Evolutionary conservation across 2,888 invertebrate genomes (phyloP).

Genomic region (Synanthedon vespiformis): DNA sequence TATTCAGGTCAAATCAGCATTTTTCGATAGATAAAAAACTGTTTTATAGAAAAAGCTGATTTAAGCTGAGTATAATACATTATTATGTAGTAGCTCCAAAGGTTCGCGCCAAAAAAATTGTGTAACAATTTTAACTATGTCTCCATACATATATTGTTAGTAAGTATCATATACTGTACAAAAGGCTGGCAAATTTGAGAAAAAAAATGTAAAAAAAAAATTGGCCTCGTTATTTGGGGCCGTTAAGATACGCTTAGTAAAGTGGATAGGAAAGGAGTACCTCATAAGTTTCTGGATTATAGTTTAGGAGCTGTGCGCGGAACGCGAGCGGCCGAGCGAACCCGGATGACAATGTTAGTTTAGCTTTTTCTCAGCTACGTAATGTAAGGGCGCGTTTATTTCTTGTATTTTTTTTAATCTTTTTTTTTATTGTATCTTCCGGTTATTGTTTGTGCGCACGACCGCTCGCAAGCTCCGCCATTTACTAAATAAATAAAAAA

Average conservation of each 20-base stretch:
- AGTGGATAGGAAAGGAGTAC: conserved; percentile 52
- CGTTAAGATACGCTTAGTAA: conserved; percentile 67
- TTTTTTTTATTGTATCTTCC: conserved; percentile 22
- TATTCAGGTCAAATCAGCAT: too few species aligned
- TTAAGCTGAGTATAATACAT: conserved; percentile 21
- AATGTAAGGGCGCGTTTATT: conserved; percentile 20
- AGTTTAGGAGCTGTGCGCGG: conserved; percentile 30
- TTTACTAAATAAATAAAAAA: conserved; percentile 27
- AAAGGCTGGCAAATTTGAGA: conserved; percentile 58
- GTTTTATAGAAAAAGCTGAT: too few species aligned
- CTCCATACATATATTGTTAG: conserved; percentile 61
- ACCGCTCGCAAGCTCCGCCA: conserved; percentile 25
- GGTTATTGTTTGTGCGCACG: conserved; percentile 20
- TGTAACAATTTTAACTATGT: conserved; percentile 61
- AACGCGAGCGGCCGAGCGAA: conserved; percentile 13
- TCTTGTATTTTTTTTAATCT: conserved; percentile 30
- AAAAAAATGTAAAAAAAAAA: conserved; percentile 52
- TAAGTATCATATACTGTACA: conserved; percentile 68
- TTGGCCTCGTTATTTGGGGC: conserved; percentile 54
- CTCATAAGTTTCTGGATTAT: conserved; percentile 55
- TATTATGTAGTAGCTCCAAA: conserved; percentile 30
- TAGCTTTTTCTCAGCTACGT: conserved; percentile 12
- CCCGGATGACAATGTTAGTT: background rate
- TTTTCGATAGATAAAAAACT: too few species aligned
- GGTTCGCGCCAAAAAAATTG: conserved; percentile 30